phyloP scores from a whole-genome alignment of 2,113 vertebrate species.

The Brienomyrus brachyistius region DNA sequence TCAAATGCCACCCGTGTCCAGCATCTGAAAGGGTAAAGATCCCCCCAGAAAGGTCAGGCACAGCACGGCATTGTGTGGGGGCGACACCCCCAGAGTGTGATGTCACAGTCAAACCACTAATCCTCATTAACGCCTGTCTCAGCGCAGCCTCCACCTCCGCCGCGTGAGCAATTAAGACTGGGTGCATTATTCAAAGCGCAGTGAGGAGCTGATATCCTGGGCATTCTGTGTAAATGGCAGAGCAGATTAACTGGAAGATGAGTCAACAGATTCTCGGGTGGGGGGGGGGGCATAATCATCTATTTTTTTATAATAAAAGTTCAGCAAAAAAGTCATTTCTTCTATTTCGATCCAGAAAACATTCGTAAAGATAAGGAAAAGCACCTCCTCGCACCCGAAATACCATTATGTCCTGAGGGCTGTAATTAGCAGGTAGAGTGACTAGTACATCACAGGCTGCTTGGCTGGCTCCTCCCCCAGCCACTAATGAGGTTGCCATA shows the following conservation, averaged over 20 bases:
- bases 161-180: slow-evolving; percentile 10
- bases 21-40: not conserved
- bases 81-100: slow-evolving; percentile 17
- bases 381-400: not conserved
- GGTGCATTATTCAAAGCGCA: not conserved
- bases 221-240: slow-evolving; percentile 11
- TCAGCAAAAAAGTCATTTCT: not conserved
- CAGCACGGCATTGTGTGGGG: slow-evolving; percentile 5
- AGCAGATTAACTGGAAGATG: slow-evolving; percentile 16
- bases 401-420: not conserved
- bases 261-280: not conserved
- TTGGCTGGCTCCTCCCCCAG: not conserved
- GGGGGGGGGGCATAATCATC: not conserved
- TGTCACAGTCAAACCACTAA: slow-evolving; percentile 11
- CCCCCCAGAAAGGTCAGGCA: slow-evolving; percentile 13
- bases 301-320: slow-evolving; percentile 10
- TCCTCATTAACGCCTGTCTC: slow-evolving; percentile 10
- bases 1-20: not conserved
- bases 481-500: not conserved
- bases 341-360: not conserved
- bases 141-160: not conserved
- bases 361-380: not conserved
- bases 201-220: not conserved
- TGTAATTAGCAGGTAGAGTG: not conserved
- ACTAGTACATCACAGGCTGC: not conserved